Conservation (phyloP, 2,113 vertebrate genomes). For the Ailurus styani region DNA sequence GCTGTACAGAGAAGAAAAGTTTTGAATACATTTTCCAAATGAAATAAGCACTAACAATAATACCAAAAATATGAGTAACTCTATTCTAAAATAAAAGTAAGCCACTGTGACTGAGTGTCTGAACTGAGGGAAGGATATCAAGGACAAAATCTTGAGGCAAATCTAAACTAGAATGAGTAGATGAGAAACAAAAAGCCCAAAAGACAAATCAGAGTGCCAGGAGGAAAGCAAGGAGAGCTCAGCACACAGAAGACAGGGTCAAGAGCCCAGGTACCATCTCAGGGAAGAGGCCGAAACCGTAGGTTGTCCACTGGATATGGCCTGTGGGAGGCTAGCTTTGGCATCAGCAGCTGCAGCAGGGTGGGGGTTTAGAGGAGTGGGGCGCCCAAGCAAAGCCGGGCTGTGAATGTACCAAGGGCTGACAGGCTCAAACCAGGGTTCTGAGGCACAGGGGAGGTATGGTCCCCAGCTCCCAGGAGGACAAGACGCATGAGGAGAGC, state of each 20-base stretch:
- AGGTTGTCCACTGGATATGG: rapidly evolving
- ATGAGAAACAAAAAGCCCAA: neutral
- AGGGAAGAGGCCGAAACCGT: neutral
- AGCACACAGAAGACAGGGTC: neutral
- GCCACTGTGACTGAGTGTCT: neutral
- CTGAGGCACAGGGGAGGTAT: neutral
- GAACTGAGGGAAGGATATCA: neutral
- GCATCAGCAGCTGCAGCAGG: neutral
- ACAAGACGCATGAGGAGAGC: neutral
- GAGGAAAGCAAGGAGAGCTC: neutral
- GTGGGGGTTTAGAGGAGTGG: rapidly evolving
- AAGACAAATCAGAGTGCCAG: neutral
- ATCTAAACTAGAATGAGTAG: neutral
- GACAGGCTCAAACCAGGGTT: neutral
- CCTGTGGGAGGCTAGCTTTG: neutral
- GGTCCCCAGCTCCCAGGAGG: neutral
- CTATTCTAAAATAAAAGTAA: slow-evolving; percentile 34
- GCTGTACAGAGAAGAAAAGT: neutral
- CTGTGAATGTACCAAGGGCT: neutral
- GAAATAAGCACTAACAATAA: slow-evolving; percentile 30
- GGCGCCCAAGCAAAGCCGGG: neutral
- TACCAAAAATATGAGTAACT: neutral
- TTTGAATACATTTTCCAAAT: slow-evolving; percentile 10
- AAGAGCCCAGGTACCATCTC: neutral
- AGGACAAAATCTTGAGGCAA: neutral